These are phyloP conservation scores for Drosophila multiciliata DNA, from an alignment of 2,888 invertebrate genomes.

Conservation along the genomic window DNA sequence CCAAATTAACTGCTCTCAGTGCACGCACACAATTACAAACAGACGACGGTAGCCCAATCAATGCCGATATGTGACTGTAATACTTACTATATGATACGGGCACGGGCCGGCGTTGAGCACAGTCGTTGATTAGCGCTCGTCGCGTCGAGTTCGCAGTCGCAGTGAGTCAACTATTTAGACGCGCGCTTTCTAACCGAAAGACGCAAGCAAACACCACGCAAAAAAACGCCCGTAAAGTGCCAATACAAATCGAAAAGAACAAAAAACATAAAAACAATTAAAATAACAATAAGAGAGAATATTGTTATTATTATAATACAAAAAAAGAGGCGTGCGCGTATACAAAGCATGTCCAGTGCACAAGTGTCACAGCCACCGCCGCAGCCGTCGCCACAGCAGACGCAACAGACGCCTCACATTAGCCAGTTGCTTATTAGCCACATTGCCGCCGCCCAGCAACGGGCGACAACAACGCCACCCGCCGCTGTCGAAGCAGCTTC, in stretches of 20 bases:
- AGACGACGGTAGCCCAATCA: constrained; percentile 45
- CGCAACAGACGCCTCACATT: constrained; percentile 79
- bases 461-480: constrained; percentile 54
- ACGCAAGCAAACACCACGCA: constrained; percentile 8
- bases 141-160: constrained; percentile 60
- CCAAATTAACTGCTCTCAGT: constrained; percentile 25
- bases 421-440: constrained; percentile 82
- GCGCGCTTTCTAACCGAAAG: constrained; percentile 15
- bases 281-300: constrained; percentile 11
- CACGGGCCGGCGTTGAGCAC: constrained; percentile 62
- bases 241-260: constrained; percentile 3
- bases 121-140: constrained; percentile 82
- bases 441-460: constrained; percentile 75
- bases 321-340: constrained; percentile 21
- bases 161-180: constrained; percentile 31
- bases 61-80: constrained; percentile 32
- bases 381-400: constrained; percentile 72
- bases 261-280: neutral
- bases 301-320: constrained; percentile 12
- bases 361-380: constrained; percentile 84
- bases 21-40: constrained; percentile 7
- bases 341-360: constrained; percentile 84
- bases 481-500: constrained; percentile 42
- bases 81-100: constrained; percentile 73
- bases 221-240: constrained; percentile 11